Conservation (phyloP, 2,113 vertebrate species). For the Riparia riparia region DNA sequence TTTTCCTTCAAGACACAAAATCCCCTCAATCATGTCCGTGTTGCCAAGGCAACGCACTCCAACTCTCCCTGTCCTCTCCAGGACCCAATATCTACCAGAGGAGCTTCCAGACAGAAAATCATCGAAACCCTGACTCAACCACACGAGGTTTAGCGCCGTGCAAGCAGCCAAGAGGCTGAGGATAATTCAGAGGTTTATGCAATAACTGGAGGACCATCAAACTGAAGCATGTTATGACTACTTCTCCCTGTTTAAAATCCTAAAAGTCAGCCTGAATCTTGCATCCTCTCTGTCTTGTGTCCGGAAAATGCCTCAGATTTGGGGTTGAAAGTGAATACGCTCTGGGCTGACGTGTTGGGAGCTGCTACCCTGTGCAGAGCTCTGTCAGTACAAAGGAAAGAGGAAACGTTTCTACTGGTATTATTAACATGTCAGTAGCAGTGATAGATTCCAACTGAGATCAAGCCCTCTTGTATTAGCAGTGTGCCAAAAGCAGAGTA, state of each 20-base stretch:
- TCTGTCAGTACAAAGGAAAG: slow-evolving; percentile 47
- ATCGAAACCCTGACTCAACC: neutral
- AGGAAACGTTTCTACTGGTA: slow-evolving; percentile 67
- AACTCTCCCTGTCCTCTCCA: neutral
- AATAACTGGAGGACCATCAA: slow-evolving; percentile 55
- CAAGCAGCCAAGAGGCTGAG: slow-evolving; percentile 47
- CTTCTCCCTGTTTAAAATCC: slow-evolving; percentile 43
- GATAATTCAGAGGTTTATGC: neutral
- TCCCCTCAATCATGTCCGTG: neutral
- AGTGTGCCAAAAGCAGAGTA: slow-evolving; percentile 56
- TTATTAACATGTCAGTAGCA: slow-evolving; percentile 73
- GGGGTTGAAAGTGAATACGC: slow-evolving; percentile 60
- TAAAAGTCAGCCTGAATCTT: slow-evolving; percentile 57
- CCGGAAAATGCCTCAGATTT: slow-evolving; percentile 45
- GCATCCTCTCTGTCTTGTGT: slow-evolving; percentile 52
- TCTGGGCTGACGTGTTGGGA: slow-evolving; percentile 26
- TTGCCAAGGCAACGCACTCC: neutral
- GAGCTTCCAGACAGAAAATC: slow-evolving; percentile 24
- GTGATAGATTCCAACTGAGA: slow-evolving; percentile 70
- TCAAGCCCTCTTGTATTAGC: slow-evolving; percentile 50
- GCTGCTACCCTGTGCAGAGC: neutral
- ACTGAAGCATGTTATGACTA: slow-evolving; percentile 53
- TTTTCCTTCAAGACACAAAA: slow-evolving; percentile 22
- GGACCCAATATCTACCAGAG: neutral
- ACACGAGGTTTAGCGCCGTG: neutral